These are phyloP conservation scores for Drosophila conformis DNA, from an alignment of 2,888 invertebrate genomes.

Conservation along the genomic window DNA sequence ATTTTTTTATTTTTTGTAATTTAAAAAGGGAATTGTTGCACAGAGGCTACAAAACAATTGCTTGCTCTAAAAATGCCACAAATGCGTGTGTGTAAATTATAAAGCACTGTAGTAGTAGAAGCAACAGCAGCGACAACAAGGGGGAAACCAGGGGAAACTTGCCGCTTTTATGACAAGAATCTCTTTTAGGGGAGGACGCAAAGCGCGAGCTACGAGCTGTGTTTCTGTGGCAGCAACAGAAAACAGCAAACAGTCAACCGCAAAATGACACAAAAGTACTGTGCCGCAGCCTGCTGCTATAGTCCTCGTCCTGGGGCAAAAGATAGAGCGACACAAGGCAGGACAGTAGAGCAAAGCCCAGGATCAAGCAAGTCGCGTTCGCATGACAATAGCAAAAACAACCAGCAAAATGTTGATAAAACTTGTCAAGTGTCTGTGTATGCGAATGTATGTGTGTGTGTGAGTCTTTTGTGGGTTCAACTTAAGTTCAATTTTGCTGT, in stretches of 20 bases:
- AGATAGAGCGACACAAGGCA: constrained; percentile 36
- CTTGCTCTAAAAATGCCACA: constrained; percentile 79
- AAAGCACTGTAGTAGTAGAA: constrained; percentile 41
- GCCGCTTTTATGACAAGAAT: constrained; percentile 76
- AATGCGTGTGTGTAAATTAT: constrained; percentile 67
- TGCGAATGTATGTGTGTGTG: not conserved
- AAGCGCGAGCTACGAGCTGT: constrained; percentile 40
- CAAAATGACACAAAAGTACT: constrained; percentile 66
- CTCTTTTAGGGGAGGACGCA: constrained; percentile 73
- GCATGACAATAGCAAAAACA: constrained; percentile 37
- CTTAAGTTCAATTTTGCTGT: constrained; percentile 33
- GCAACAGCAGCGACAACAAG: constrained; percentile 32
- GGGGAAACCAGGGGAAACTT: constrained; percentile 64
- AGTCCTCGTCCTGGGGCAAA: constrained; percentile 36
- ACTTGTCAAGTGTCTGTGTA: constrained; percentile 46
- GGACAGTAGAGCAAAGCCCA: constrained; percentile 22
- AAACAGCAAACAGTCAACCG: constrained; percentile 39
- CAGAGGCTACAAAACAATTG: constrained; percentile 63
- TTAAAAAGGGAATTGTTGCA: constrained; percentile 63
- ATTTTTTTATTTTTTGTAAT: constrained; percentile 65
- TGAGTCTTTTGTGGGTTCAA: constrained; percentile 26
- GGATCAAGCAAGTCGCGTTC: constrained; percentile 54
- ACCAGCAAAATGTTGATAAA: constrained; percentile 58
- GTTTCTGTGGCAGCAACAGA: constrained; percentile 42
- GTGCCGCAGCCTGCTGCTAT: constrained; percentile 1